Base-by-base conservation (phyloP, 2,888 invertebrate genomes). In the Spisula subtruncata region DNA sequence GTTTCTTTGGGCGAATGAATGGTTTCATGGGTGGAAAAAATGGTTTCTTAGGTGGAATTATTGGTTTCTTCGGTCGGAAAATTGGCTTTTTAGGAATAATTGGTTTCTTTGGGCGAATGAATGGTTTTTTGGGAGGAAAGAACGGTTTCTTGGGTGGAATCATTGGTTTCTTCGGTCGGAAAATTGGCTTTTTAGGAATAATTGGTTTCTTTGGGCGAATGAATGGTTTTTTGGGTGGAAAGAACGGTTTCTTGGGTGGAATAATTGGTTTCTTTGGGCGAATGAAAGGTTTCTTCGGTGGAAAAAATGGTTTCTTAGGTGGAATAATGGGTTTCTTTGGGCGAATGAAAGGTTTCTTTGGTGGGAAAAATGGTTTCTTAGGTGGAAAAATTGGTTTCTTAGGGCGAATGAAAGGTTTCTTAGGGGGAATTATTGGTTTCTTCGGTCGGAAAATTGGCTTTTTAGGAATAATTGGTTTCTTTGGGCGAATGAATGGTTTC, bases 401-500 rank as follows among this genome's bases (percentile, higher is more conserved):
- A 25, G 81, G 81, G 32, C 1, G 81, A 2, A 81, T 4, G n/a
- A 81, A 12, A 16, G 46, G 81, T 16, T 81, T 81, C 18, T 32
- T 81, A 16, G 48, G n/a, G n/a, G n/a, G 85, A 29, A 85, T 18
- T n/a, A 85, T 51, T 51, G 85, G 75, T 79, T 79, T 85, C 79
- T 66, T 86, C 32, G 81, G 60, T 6, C 25, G 60, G 8, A 25
- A 25, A 1, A 66, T 10, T 12, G 60, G 60, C 12, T 66, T 82
- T 29, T 83, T 71, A 0, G 75, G 83, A 20, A 83, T n/a, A 32
- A 87, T 29, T 18, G 87, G 87, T 41, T 75, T 79, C 41, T 83
- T 75, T n/a, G 54, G 46, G 20, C 20, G 71, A 10, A 79, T 56
- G 1, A 83, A 25, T n/a, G 86, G 86, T 51, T 71, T 66, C 46